phyloP scores from a whole-genome alignment of 2,113 vertebrate genomes.

The Gymnorhina tibicen region DNA sequence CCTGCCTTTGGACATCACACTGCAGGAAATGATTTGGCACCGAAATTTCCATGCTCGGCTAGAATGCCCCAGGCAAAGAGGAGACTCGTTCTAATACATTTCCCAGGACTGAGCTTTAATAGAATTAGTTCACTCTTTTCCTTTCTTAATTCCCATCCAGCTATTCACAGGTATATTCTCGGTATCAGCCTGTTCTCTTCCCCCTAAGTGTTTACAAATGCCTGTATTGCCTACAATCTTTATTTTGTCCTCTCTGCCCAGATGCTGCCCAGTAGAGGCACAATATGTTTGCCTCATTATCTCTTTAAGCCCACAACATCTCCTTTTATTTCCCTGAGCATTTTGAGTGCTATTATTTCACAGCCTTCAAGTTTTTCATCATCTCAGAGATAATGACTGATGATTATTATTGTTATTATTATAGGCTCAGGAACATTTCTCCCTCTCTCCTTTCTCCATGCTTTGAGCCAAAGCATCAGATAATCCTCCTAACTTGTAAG shows the following conservation, averaged over 20 bases:
- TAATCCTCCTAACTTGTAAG: background rate
- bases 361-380: background rate
- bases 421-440: background rate
- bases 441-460: background rate
- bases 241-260: background rate
- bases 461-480: background rate
- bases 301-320: background rate
- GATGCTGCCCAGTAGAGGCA: background rate
- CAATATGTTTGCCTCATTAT: background rate
- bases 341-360: background rate
- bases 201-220: background rate
- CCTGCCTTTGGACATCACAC: background rate
- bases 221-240: background rate
- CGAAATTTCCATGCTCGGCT: background rate
- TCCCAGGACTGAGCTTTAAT: background rate
- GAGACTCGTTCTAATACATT: background rate
- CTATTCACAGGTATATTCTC: background rate
- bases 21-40: slow-evolving; percentile 10
- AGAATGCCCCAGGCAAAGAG: background rate
- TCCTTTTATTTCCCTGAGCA: background rate
- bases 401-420: too few relatives aligned
- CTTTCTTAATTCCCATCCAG: background rate
- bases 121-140: background rate
- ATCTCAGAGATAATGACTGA: background rate
- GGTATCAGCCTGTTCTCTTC: background rate